Evolutionary conservation across 92 coral and sea anemone genomes (phyloP).

Genomic region (Pocillopora grandis): DNA sequence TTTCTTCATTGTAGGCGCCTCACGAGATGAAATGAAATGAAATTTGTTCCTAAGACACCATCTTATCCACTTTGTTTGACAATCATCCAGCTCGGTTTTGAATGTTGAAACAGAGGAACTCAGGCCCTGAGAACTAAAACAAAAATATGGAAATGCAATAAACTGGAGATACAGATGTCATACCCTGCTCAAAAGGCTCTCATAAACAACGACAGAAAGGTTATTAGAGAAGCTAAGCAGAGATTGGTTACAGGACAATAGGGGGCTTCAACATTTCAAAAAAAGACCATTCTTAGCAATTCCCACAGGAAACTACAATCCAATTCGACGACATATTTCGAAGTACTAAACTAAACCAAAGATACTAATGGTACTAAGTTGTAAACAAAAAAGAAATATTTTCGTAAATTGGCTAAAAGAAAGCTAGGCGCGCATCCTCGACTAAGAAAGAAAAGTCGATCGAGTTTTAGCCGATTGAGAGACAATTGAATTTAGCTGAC

Average conservation of each 20-base stretch:
- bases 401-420: neutral
- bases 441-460: neutral
- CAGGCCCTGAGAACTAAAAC: constrained; percentile 18
- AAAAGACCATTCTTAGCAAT: constrained; percentile 1
- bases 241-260: constrained; percentile 28
- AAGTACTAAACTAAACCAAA: neutral
- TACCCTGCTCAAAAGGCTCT: neutral
- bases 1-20: neutral
- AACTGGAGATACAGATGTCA: constrained; percentile 1
- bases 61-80: neutral
- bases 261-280: neutral
- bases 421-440: neutral
- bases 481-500: neutral
- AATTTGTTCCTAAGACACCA: neutral
- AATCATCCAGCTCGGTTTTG: neutral
- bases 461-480: neutral
- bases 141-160: constrained; percentile 32
- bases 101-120: neutral
- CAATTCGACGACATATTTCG: neutral
- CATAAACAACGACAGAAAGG: neutral
- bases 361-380: neutral
- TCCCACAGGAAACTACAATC: constrained; percentile 14
- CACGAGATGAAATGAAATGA: neutral
- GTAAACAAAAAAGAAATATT: neutral
- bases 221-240: neutral